Base-by-base conservation (phyloP, 2,888 invertebrate genomes). In the Leptinotarsa peninsularis region DNA sequence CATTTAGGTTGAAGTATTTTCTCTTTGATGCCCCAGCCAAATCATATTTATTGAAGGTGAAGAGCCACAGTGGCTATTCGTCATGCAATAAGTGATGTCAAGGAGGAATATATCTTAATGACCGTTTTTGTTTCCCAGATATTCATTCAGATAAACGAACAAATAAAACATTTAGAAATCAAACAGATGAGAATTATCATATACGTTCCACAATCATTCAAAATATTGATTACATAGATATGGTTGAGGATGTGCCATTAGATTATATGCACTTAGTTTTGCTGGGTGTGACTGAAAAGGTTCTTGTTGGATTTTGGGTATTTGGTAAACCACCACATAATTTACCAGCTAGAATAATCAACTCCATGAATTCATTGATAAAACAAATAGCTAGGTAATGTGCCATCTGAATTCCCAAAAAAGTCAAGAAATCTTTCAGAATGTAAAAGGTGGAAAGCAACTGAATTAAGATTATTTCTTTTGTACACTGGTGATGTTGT, bases 241-340 rank as follows among this genome's bases (percentile, higher is more conserved):
- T n/a, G n/a, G n/a, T n/a, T n/a, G n/a, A n/a, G n/a, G n/a, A n/a
- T n/a, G n/a, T n/a, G n/a, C n/a, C n/a, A 33, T 33, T 33, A 56
- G 69, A 69, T 56, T 56, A 69, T 54, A 69, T 69, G 69, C 69
- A 69, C 18, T 56, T 56, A 56, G 54, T 69, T 54, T 69, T 54
- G 54, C 56, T 69, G 27, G 68, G 69, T 33, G 56, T 69, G 4
- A 71, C 52, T 50, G 18, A 71, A 21, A 71, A 49, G 49, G 27
- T 71, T 15, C 60, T 71, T 71, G 71, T 71, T 18, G 49, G 33
- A 56, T 63, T 63, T 71, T 71, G 50, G 63, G 23, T 71, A 58
- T 71, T 49, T 63, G 71, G 71, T 58, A 49, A 63, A 63, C 71
- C 71, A 63, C 71, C 49, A 60, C 60, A 71, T 71, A 60, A 71